Evolutionary conservation across 2,888 invertebrate genomes (phyloP).

Genomic region (Siphlonurus alternatus): DNA sequence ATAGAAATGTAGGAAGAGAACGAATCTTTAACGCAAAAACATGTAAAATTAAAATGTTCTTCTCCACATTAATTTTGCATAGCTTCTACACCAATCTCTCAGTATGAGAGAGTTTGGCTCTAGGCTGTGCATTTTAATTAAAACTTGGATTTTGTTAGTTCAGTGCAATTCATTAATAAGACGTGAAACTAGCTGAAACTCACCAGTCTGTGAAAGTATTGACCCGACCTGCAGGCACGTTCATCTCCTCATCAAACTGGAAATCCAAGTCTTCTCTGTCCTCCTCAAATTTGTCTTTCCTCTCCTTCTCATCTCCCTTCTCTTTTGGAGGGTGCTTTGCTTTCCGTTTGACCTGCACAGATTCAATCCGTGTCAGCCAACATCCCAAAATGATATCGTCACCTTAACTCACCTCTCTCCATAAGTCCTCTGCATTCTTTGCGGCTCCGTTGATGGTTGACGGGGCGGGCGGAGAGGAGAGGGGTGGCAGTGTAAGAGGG

Average conservation of each 20-base stretch:
- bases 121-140: conserved; percentile 11
- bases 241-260: conserved; percentile 92
- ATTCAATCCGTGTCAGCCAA: neutral
- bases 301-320: conserved; percentile 14
- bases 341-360: conserved; percentile 27
- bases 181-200: too few species aligned
- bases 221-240: conserved; percentile 56
- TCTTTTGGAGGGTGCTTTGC: conserved; percentile 21
- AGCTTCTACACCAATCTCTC: conserved; percentile 7
- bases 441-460: neutral
- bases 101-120: conserved; percentile 6
- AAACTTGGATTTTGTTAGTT: too few species aligned
- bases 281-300: conserved; percentile 17
- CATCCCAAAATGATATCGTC: conserved; percentile 1
- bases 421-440: conserved; percentile 28
- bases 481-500: conserved; percentile 4
- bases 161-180: too few species aligned
- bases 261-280: conserved; percentile 80
- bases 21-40: too few species aligned
- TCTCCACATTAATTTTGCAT: conserved; percentile 5
- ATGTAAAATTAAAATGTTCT: too few species aligned
- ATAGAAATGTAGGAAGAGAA: too few species aligned
- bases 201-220: conserved; percentile 69
- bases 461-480: neutral
- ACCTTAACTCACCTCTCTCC: conserved; percentile 36